phyloP scores from a whole-genome alignment of 2,888 invertebrate genomes.

The Osmoderma eremita region DNA sequence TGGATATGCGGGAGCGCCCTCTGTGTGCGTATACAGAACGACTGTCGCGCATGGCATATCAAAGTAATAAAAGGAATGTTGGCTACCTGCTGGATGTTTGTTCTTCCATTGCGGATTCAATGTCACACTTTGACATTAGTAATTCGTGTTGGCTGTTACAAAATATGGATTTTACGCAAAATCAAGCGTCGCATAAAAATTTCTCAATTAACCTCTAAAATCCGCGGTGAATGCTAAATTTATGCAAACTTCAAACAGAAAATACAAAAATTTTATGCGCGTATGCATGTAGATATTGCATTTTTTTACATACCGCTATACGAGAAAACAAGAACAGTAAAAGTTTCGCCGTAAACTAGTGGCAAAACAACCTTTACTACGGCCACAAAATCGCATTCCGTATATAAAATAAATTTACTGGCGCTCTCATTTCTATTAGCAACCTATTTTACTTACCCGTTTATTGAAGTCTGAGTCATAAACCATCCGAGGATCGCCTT shows the following conservation, averaged over 20 bases:
- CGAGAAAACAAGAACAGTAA: background rate
- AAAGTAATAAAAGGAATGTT: slow-evolving; percentile 29
- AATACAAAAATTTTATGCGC: too few relatives aligned
- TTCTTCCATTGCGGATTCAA: too few relatives aligned
- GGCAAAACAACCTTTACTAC: slow-evolving; percentile 19
- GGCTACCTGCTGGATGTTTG: slow-evolving; percentile 20
- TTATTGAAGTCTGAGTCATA: slow-evolving; percentile 94
- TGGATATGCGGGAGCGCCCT: slow-evolving; percentile 3
- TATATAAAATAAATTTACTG: slow-evolving; percentile 23
- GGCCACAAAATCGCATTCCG: slow-evolving; percentile 10
- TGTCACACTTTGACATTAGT: too few relatives aligned
- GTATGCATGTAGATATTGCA: too few relatives aligned
- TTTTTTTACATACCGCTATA: too few relatives aligned
- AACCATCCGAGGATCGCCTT: slow-evolving; percentile 87
- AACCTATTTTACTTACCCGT: slow-evolving; percentile 76
- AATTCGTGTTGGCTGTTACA: too few relatives aligned
- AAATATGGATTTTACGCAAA: too few relatives aligned
- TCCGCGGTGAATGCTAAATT: too few relatives aligned
- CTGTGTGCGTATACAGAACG: background rate
- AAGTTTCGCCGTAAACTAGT: slow-evolving; percentile 6
- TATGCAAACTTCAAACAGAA: too few relatives aligned
- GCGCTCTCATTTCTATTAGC: slow-evolving; percentile 33
- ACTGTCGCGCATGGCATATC: slow-evolving; percentile 33
- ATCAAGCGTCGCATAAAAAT: too few relatives aligned
- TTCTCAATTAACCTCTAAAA: too few relatives aligned